phyloP scores from a whole-genome alignment of 2,797 vertebrate species.

The Stomatorhinus walkeri region DNA sequence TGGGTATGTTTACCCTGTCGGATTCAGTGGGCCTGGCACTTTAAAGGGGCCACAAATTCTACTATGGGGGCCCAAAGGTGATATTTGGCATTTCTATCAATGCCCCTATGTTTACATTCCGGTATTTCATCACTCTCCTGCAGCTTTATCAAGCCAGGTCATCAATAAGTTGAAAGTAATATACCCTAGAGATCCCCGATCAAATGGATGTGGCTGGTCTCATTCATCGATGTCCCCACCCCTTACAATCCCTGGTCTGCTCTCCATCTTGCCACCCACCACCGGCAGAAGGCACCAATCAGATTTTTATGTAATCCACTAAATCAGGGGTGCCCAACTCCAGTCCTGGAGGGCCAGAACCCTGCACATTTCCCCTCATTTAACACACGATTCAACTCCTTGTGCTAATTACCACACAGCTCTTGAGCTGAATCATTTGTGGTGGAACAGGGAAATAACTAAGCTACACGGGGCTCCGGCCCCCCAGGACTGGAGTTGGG shows the following conservation, averaged over 20 bases:
- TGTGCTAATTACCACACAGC: too few species aligned
- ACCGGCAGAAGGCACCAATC: slow-evolving; percentile 10
- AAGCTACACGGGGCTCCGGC: too few species aligned
- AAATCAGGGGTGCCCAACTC: neutral
- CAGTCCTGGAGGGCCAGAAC: too few species aligned
- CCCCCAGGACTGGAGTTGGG: too few species aligned
- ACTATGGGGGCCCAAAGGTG: neutral
- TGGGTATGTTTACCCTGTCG: neutral
- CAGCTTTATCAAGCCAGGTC: slow-evolving; percentile 40
- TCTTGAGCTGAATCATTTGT: too few species aligned
- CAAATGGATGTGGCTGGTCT: slow-evolving; percentile 40
- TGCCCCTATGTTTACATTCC: neutral
- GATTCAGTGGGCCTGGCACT: neutral
- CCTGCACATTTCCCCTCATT: too few species aligned
- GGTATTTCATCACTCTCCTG: slow-evolving; percentile 43
- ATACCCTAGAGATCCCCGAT: slow-evolving; percentile 41
- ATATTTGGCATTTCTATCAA: neutral
- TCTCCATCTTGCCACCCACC: slow-evolving; percentile 45
- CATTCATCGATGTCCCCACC: slow-evolving; percentile 47
- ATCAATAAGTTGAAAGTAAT: slow-evolving; percentile 51
- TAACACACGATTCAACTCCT: too few species aligned
- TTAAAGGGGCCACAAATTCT: neutral
- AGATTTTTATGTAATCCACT: neutral
- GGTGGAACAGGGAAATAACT: too few species aligned
- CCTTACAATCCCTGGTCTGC: slow-evolving; percentile 48